Percentiles rank a stretch among this genome's conserved stretches.
phyloP scores from a whole-genome alignment of 2,888 invertebrate genomes.

The Drosophila meridionalis region DNA sequence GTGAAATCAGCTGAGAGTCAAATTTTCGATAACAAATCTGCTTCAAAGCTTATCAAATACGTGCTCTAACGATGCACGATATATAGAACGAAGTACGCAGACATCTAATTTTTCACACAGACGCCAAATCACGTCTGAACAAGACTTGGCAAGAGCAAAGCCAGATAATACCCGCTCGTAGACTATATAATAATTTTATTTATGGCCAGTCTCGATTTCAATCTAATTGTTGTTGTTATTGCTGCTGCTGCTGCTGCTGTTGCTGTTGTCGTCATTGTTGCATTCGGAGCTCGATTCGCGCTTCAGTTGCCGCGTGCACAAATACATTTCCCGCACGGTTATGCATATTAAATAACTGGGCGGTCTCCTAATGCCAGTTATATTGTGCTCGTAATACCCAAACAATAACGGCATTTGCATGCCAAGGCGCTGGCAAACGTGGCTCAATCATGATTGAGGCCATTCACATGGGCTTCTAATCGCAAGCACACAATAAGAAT shows the following conservation, averaged over 20 bases:
- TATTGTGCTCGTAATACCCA: slow-evolving; percentile 5
- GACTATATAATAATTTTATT: slow-evolving; percentile 11
- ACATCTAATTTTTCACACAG: neutral
- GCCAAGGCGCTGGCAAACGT: slow-evolving; percentile 41
- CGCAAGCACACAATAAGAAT: slow-evolving; percentile 49
- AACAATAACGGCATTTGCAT: slow-evolving; percentile 44
- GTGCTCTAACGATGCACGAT: neutral
- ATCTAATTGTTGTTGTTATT: slow-evolving; percentile 4
- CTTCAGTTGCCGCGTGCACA: slow-evolving; percentile 52
- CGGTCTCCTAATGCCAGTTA: slow-evolving; percentile 12
- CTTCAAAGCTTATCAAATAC: slow-evolving; percentile 1
- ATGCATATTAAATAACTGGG: slow-evolving; percentile 71
- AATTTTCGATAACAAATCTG: neutral
- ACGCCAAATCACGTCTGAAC: neutral
- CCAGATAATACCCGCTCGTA: neutral
- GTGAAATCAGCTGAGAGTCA: neutral
- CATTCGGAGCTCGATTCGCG: slow-evolving; percentile 32
- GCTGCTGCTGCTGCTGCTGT: slow-evolving; percentile 1
- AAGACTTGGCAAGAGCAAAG: slow-evolving; percentile 6
- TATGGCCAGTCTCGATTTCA: slow-evolving; percentile 45
- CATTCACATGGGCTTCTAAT: slow-evolving; percentile 44
- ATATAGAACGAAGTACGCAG: neutral
- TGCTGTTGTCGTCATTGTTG: slow-evolving; percentile 24
- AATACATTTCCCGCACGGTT: slow-evolving; percentile 48
- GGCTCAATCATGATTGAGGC: slow-evolving; percentile 32